phyloP scores from a whole-genome alignment of 2,888 invertebrate genomes.

The Piscicola geometra region DNA sequence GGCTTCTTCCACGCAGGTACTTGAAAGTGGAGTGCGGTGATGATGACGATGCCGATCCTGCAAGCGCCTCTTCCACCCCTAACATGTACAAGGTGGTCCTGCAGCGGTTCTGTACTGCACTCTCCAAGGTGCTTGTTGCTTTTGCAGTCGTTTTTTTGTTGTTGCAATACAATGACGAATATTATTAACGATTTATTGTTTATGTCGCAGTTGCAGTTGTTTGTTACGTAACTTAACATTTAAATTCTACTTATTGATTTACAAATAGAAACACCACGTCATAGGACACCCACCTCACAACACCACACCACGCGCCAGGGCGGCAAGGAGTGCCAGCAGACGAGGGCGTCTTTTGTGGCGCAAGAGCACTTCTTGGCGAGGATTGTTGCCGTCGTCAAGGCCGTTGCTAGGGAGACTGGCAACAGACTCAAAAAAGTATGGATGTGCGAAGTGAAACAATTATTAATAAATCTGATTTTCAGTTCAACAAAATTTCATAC shows the following conservation, averaged over 20 bases:
- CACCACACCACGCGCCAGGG: no score
- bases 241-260: no score
- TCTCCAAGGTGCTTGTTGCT: no score
- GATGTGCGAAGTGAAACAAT: background rate
- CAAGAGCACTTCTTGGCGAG: slow-evolving; percentile 88
- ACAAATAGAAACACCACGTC: no score
- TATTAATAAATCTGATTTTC: no score
- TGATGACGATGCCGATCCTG: slow-evolving; percentile 65
- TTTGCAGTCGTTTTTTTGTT: no score
- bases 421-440: slow-evolving; percentile 76
- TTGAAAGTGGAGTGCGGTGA: slow-evolving; percentile 81
- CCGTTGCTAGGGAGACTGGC: slow-evolving; percentile 82
- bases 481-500: no score
- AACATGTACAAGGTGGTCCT: slow-evolving; percentile 86
- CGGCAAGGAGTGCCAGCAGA: slow-evolving; percentile 54
- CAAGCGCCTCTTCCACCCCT: slow-evolving; percentile 65
- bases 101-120: slow-evolving; percentile 74
- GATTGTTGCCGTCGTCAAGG: slow-evolving; percentile 78
- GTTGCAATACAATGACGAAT: no score
- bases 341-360: slow-evolving; percentile 71
- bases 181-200: no score
- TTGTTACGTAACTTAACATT: no score
- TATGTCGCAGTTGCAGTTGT: no score
- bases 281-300: no score
- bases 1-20: slow-evolving; percentile 48